Base-by-base conservation (phyloP, 2,888 invertebrate genomes). In the Lithophane semibrunnea region DNA sequence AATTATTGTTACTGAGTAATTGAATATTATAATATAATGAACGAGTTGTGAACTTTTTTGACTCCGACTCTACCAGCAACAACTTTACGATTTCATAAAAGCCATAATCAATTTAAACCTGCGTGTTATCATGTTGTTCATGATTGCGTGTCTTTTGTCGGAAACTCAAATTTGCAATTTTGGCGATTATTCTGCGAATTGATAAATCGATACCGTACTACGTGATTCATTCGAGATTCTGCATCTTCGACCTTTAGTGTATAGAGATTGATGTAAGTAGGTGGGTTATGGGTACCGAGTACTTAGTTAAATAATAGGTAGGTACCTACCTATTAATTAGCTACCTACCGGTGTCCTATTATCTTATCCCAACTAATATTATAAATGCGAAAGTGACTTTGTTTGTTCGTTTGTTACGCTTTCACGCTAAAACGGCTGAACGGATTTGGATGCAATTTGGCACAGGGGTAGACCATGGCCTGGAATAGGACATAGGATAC, bases 121-220 rank as follows among this genome's bases (percentile, higher is more conserved):
- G 42, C 77, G 65, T 76, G 58, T 9, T 66, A 69, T 47, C 44
- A 68, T 49, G 56, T n/a, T 42, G n/a, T 68, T 44, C 63, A 24
- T 49, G 71, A 56, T 85, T 80, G 82, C 81, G 74, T 82, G 82
- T 63, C 80, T 66, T 77, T 77, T 68, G 67, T 47, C 3, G 47
- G 10, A 80, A 63, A 13, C 47, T n/a, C 16, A 37, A 21, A 54
- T 80, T 56, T 56, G 56, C 63, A 29, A 64, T 47, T 69, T 82
- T 49, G 58, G 49, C 52, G 49, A 68, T 63, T 63, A 63, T 58
- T 84, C 56, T 37, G 44, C 56, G 79, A 79, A 83, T 68, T 83
- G 61, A 58, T 74, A 66, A 79, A 80, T 83, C 73, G 54, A 81
- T 69, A 54, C 5, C 9, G 1, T 12, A 42, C 10, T 61, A 66